phyloP scores from a whole-genome alignment of 2,888 invertebrate species.

The Cheilosia vernalis region DNA sequence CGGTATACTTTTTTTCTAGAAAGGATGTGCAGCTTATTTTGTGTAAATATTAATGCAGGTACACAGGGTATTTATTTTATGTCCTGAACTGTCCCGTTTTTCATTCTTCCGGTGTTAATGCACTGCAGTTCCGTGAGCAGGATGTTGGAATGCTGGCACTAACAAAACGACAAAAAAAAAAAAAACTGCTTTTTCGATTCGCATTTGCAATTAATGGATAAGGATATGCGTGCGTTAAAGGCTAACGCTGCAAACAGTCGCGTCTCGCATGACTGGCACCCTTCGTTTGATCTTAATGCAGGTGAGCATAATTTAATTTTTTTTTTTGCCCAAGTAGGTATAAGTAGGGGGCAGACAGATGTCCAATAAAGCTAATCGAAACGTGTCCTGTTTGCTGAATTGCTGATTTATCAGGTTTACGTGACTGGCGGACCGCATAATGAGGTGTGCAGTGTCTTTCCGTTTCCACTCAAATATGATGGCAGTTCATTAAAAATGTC shows the following conservation, averaged over 20 bases:
- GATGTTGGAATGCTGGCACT: constrained; percentile 33
- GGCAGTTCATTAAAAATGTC: constrained; percentile 62
- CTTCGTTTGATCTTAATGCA: constrained; percentile 63
- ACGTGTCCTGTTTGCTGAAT: constrained; percentile 71
- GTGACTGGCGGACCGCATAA: constrained; percentile 68
- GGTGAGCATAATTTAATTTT: constrained; percentile 43
- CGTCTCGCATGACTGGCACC: constrained; percentile 42
- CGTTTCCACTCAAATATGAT: constrained; percentile 20
- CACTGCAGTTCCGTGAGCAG: constrained; percentile 59
- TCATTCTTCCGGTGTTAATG: constrained; percentile 64
- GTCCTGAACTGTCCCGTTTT: constrained; percentile 40
- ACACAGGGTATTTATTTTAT: constrained; percentile 43
- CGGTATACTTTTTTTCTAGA: not conserved
- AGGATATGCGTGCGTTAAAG: constrained; percentile 45
- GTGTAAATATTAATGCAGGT: constrained; percentile 62
- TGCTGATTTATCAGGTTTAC: constrained; percentile 56
- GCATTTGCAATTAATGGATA: constrained; percentile 37
- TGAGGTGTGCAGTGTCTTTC: constrained; percentile 34
- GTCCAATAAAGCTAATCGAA: constrained; percentile 65
- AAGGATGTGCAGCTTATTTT: constrained; percentile 56
- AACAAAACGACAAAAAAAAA: constrained; percentile 1
- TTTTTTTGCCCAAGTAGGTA: not conserved
- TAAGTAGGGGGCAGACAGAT: constrained; percentile 43
- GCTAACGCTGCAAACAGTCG: not conserved
- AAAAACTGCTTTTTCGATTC: not conserved